Evolutionary conservation across 1,140 invertebrate species (phyloP).

Genomic region (Seison nebaliae): DNA sequence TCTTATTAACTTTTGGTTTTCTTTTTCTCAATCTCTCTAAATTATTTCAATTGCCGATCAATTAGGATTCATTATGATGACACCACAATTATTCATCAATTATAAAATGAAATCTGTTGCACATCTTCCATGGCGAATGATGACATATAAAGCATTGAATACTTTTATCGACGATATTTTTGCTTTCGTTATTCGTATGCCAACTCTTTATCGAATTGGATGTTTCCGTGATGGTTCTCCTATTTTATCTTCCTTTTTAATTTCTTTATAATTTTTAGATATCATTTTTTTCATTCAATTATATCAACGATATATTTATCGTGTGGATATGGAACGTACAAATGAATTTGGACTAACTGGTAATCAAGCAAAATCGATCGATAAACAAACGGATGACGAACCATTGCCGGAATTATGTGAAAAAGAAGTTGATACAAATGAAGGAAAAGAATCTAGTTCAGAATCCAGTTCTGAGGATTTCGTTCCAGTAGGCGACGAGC

Average conservation of each 20-base stretch:
- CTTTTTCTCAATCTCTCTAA: conserved; percentile 7
- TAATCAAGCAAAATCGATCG: conserved; percentile 19
- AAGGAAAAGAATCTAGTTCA: no score
- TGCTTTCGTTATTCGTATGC: conserved; percentile 98
- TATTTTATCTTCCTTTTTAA: conserved; percentile 1
- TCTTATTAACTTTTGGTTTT: conserved; percentile 71
- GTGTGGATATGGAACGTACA: conserved; percentile 62
- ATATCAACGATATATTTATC: conserved; percentile 92
- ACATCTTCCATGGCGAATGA: conserved; percentile 92
- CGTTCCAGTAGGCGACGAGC: no score
- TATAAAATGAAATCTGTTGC: conserved; percentile 96
- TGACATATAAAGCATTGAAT: conserved; percentile 98
- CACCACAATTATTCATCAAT: conserved; percentile 91
- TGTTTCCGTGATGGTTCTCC: conserved; percentile 69
- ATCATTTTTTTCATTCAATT: conserved; percentile 93
- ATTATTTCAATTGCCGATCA: conserved; percentile 12
- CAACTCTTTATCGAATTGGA: conserved; percentile 64
- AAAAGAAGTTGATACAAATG: no score
- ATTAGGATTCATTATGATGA: conserved; percentile 94
- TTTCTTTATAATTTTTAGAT: conserved; percentile 34
- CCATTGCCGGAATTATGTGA: background rate
- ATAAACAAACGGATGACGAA: background rate
- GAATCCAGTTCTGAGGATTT: no score
- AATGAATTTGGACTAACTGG: conserved; percentile 71
- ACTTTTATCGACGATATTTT: conserved; percentile 99